A percentile compares a stretch with the other conserved stretches of the same genome.
Conservation (phyloP, 2,888 invertebrate genomes). For the Lutraria lutraria region DNA sequence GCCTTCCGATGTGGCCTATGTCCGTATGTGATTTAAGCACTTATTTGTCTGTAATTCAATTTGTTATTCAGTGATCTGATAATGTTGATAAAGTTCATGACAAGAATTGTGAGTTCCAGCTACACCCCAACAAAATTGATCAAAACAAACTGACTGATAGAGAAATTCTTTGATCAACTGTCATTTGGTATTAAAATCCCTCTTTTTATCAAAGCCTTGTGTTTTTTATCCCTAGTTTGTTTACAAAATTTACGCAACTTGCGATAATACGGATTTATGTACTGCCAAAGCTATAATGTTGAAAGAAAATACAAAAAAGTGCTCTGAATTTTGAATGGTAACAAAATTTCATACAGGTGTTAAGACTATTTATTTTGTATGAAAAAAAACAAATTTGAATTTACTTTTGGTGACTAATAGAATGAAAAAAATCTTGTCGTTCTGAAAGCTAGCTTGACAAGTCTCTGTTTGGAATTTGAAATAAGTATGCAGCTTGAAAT, state of each 20-base stretch:
- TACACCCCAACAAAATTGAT: background rate
- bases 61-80: background rate
- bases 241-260: background rate
- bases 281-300: background rate
- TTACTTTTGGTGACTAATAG: background rate
- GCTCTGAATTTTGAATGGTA: background rate
- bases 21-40: background rate
- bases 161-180: constrained; percentile 4
- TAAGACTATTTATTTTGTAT: background rate
- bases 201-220: background rate
- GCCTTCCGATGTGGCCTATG: no score
- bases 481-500: no score
- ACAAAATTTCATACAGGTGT: background rate
- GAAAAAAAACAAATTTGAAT: background rate
- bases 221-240: background rate
- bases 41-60: background rate
- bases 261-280: background rate
- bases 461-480: no score
- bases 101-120: background rate
- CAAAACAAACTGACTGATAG: background rate
- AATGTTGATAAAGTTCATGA: background rate
- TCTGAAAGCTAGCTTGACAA: background rate
- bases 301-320: background rate
- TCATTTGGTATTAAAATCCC: background rate
- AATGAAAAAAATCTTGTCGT: background rate